Conservation (phyloP, 2,113 vertebrate species). For the Forbesichthys agassizii region DNA sequence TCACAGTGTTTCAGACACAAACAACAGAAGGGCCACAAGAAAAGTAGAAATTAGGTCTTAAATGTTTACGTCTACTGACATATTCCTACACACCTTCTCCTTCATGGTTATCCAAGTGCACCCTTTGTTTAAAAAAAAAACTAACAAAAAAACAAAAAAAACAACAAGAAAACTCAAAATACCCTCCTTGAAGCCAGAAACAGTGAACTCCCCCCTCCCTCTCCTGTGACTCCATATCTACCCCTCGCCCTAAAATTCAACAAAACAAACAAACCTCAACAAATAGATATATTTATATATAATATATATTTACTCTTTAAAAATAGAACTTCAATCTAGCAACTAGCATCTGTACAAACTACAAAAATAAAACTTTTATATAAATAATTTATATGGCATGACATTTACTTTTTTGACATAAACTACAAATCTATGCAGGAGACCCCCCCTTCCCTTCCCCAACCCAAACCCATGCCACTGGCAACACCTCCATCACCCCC, state of each 20-base stretch:
- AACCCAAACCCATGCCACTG: conserved; percentile 26
- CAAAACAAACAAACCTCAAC: conserved; percentile 66
- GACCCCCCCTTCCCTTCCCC: conserved; percentile 41
- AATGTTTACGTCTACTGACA: conserved; percentile 43
- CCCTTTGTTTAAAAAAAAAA: conserved; percentile 42
- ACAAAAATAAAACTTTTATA: conserved; percentile 95
- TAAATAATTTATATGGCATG: conserved; percentile 94
- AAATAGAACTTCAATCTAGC: conserved; percentile 91
- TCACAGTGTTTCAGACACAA: conserved; percentile 83
- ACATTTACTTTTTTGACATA: conserved; percentile 80
- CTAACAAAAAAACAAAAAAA: conserved; percentile 26
- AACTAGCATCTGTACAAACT: conserved; percentile 91
- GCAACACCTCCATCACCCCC: conserved; percentile 34
- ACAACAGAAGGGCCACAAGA: conserved; percentile 53
- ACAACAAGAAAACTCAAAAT: conserved; percentile 20
- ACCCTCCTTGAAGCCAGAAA: conserved; percentile 52
- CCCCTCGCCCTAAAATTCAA: conserved; percentile 28
- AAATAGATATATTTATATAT: conserved; percentile 88
- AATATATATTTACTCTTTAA: conserved; percentile 95
- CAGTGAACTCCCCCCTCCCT: conserved; percentile 36
- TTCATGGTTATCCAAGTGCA: conserved; percentile 71
- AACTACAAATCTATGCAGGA: conserved; percentile 78
- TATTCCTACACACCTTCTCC: conserved; percentile 67
- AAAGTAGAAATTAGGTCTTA: conserved; percentile 62
- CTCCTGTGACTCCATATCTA: conserved; percentile 19